Conservation (phyloP, 2,113 vertebrate genomes). For the Megalops atlanticus region DNA sequence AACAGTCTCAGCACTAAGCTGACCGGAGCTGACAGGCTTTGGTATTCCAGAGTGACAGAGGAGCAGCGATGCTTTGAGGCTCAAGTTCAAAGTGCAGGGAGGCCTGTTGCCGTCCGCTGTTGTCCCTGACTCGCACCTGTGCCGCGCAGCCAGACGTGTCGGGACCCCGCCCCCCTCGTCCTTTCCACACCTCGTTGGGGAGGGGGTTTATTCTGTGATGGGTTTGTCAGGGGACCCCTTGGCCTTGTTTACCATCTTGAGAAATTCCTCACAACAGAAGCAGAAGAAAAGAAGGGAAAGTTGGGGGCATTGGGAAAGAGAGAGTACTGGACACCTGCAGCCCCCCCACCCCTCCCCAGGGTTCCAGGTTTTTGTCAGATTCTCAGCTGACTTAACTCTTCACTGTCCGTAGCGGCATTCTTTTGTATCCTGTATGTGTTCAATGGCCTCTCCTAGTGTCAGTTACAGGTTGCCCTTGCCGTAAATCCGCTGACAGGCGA, state of each 20-base stretch:
- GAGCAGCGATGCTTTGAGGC: conserved; percentile 65
- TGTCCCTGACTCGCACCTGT: conserved; percentile 71
- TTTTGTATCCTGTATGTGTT: conserved; percentile 42
- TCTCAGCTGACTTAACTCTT: conserved; percentile 38
- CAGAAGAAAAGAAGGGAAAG: conserved; percentile 17
- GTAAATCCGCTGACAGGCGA: conserved; percentile 37
- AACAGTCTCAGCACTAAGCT: conserved; percentile 27
- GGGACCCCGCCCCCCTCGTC: conserved; percentile 12
- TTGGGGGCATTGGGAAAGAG: conserved; percentile 22
- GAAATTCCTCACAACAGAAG: conserved; percentile 57
- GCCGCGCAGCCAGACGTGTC: conserved; percentile 36
- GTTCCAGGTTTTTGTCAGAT: conserved; percentile 47
- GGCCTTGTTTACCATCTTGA: conserved; percentile 56
- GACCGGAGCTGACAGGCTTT: conserved; percentile 55
- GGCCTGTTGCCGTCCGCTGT: conserved; percentile 44
- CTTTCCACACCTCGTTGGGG: conserved; percentile 28
- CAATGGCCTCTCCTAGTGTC: conserved; percentile 19
- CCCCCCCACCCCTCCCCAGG: conserved; percentile 34
- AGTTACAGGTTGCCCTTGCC: not conserved
- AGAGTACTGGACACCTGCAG: conserved; percentile 59
- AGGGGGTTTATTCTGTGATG: conserved; percentile 32
- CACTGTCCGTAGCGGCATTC: conserved; percentile 28
- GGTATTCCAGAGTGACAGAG: conserved; percentile 62
- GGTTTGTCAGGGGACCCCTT: conserved; percentile 48
- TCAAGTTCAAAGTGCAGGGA: conserved; percentile 69